Percentiles rank a stretch among this genome's conserved stretches.
These are phyloP conservation scores for Philereme vetulata DNA, from an alignment of 2,888 invertebrate species.

Conservation along the genomic window DNA sequence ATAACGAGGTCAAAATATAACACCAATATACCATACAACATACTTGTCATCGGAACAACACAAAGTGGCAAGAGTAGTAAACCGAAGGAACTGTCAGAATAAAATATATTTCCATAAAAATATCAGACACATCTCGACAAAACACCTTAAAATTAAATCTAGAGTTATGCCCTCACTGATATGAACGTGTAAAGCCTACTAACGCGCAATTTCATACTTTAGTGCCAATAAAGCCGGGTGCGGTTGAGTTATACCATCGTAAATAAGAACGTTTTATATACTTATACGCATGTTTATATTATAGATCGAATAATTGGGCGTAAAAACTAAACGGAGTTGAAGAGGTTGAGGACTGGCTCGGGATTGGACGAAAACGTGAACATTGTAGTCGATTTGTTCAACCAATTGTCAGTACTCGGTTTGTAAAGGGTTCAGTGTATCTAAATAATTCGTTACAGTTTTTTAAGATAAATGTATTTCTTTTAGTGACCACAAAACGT, in stretches of 20 bases:
- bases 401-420: slow-evolving; percentile 18
- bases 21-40: slow-evolving; percentile 35
- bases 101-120: slow-evolving; percentile 74
- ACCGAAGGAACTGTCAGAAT: slow-evolving; percentile 59
- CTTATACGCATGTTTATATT: slow-evolving; percentile 74
- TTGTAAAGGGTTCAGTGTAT: not conserved
- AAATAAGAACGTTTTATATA: slow-evolving; percentile 42
- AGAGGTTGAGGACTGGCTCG: slow-evolving; percentile 48
- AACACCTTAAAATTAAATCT: slow-evolving; percentile 73
- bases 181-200: slow-evolving; percentile 77
- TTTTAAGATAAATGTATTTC: not conserved
- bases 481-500: too few species aligned
- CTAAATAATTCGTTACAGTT: slow-evolving; percentile 4
- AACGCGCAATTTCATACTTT: slow-evolving; percentile 78
- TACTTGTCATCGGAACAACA: slow-evolving; percentile 47
- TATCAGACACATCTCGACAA: slow-evolving; percentile 67
- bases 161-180: slow-evolving; percentile 68
- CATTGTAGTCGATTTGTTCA: slow-evolving; percentile 51
- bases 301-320: slow-evolving; percentile 76
- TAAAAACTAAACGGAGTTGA: slow-evolving; percentile 63
- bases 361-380: slow-evolving; percentile 56
- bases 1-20: slow-evolving; percentile 30
- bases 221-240: slow-evolving; percentile 73
- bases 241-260: slow-evolving; percentile 55
- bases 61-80: slow-evolving; percentile 72